A percentile compares a stretch with the other conserved stretches of the same genome.
Conservation (phyloP, 2,888 invertebrate genomes). For the Eristalis intricaria region DNA sequence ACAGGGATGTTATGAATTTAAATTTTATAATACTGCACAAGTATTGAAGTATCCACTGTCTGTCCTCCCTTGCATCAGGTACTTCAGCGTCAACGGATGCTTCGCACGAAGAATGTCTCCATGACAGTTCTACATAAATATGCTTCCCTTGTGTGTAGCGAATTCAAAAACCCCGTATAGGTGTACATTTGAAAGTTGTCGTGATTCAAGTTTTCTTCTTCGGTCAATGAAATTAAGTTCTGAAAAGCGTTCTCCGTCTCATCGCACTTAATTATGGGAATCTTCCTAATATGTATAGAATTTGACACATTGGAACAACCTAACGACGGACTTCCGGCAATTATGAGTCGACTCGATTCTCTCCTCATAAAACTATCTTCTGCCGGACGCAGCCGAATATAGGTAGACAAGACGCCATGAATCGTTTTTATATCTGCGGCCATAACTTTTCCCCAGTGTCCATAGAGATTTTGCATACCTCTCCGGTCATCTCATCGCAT, state of each 20-base stretch:
- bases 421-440: not conserved
- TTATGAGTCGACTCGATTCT: constrained; percentile 7
- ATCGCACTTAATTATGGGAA: constrained; percentile 7
- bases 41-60: too few species aligned
- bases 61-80: too few species aligned
- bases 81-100: too few species aligned
- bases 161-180: not conserved
- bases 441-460: not conserved
- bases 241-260: not conserved
- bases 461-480: not conserved
- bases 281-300: not conserved
- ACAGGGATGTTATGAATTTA: too few species aligned
- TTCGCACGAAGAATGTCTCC: too few species aligned
- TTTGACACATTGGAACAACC: constrained; percentile 13
- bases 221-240: not conserved
- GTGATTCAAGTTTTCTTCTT: not conserved
- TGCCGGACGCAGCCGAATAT: not conserved
- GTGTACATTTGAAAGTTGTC: not conserved
- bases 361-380: not conserved
- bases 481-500: not conserved
- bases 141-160: too few species aligned
- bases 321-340: constrained; percentile 27
- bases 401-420: not conserved
- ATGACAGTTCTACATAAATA: too few species aligned
- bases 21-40: too few species aligned